These are phyloP conservation scores for Trichosurus vulpecula DNA, from an alignment of 2,797 vertebrate genomes.

Conservation along the genomic window DNA sequence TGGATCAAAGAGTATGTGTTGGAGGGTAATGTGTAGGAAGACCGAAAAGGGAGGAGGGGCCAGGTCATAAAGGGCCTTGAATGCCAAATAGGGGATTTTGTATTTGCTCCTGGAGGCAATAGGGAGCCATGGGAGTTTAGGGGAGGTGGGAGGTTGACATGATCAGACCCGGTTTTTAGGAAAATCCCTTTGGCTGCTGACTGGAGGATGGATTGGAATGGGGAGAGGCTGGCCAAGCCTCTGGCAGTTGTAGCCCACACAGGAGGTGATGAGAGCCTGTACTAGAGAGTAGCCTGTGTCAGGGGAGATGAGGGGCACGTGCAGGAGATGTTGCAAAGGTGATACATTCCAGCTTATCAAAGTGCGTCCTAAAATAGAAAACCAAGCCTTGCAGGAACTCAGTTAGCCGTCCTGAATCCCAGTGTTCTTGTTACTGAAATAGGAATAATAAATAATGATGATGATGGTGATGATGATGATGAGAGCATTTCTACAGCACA, in stretches of 20 bases:
- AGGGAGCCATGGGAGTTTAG: not conserved
- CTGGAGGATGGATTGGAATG: no score
- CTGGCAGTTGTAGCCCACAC: not conserved
- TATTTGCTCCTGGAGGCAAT: not conserved
- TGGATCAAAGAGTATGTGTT: not conserved
- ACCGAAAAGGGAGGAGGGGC: no score
- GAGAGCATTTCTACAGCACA: not conserved
- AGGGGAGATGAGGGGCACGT: no score
- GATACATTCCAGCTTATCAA: not conserved
- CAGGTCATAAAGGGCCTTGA: not conserved
- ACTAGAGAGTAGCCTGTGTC: not conserved
- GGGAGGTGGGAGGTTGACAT: accelerated
- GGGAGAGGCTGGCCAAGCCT: not conserved
- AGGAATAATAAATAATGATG: not conserved
- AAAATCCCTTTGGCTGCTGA: not conserved
- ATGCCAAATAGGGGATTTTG: not conserved
- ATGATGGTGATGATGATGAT: no score
- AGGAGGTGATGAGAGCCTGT: no score
- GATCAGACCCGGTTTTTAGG: no score
- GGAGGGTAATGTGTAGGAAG: not conserved
- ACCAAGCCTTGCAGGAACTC: not conserved
- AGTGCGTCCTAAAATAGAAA: not conserved
- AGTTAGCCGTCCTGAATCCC: not conserved
- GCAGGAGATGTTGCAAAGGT: not conserved
- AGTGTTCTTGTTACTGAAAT: not conserved